phyloP scores from a whole-genome alignment of 2,797 vertebrate genomes.

The Enteromius radiatus region DNA sequence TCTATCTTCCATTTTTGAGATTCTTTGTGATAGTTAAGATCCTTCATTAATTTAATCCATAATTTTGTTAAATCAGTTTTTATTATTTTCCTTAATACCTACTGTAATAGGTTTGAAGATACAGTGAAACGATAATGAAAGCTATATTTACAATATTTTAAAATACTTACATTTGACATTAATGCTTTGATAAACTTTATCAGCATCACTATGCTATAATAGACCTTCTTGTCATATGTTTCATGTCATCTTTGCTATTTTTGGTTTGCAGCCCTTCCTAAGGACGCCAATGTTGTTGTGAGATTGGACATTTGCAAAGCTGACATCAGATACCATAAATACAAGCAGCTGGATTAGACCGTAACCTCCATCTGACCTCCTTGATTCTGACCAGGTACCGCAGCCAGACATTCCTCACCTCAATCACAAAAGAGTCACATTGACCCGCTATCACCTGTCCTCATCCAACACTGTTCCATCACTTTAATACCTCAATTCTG shows the following conservation, averaged over 20 bases:
- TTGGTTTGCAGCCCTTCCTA: neutral
- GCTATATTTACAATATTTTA: neutral
- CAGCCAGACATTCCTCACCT: conserved; percentile 36
- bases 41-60: neutral
- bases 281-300: conserved; percentile 7
- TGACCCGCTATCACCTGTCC: conserved; percentile 4
- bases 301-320: conserved; percentile 45
- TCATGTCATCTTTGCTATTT: neutral
- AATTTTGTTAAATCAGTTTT: neutral
- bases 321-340: conserved; percentile 62
- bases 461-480: conserved; percentile 33
- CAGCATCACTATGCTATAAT: neutral
- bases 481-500: conserved; percentile 28
- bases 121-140: neutral
- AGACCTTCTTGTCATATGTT: neutral
- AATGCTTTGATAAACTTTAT: neutral
- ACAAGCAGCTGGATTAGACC: conserved; percentile 61
- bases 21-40: neutral
- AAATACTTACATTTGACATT: neutral
- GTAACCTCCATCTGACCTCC: conserved; percentile 39
- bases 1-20: neutral
- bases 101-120: neutral
- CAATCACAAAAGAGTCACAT: conserved; percentile 7
- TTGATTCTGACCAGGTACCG: conserved; percentile 1
- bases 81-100: neutral